phyloP scores from a whole-genome alignment of 2,797 vertebrate genomes.

The Rhinogobio ventralis region DNA sequence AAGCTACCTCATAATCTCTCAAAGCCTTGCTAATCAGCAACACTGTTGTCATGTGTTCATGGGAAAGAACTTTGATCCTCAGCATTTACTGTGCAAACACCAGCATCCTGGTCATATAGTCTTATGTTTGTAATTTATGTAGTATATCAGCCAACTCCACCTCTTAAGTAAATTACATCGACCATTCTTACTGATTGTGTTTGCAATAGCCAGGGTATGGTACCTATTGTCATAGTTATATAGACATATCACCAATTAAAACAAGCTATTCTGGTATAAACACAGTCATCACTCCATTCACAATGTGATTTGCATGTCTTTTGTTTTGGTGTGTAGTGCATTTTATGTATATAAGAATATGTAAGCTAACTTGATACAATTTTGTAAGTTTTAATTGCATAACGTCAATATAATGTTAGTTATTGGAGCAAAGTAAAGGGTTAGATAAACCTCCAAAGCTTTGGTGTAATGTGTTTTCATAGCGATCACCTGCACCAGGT shows the following conservation, averaged over 20 bases:
- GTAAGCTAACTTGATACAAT: background rate
- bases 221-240: constrained; percentile 57
- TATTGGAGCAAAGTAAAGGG: constrained; percentile 19
- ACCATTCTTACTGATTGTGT: constrained; percentile 45
- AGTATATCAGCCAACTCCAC: constrained; percentile 66
- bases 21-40: constrained; percentile 32
- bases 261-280: constrained; percentile 17
- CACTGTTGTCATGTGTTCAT: constrained; percentile 31
- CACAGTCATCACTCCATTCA: background rate
- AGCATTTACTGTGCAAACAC: constrained; percentile 74
- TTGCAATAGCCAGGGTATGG: constrained; percentile 31
- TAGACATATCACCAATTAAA: constrained; percentile 49
- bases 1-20: constrained; percentile 10
- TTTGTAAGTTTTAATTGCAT: background rate
- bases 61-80: constrained; percentile 68
- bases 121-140: constrained; percentile 66
- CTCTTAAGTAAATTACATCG: constrained; percentile 73
- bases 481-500: constrained; percentile 65
- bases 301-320: constrained; percentile 15
- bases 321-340: constrained; percentile 5
- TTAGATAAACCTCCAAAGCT: constrained; percentile 25
- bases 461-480: constrained; percentile 53
- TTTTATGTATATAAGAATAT: background rate
- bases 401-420: background rate
- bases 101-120: constrained; percentile 74